phyloP scores from a whole-genome alignment of 2,888 invertebrate species.

The Diaphora mendica region DNA sequence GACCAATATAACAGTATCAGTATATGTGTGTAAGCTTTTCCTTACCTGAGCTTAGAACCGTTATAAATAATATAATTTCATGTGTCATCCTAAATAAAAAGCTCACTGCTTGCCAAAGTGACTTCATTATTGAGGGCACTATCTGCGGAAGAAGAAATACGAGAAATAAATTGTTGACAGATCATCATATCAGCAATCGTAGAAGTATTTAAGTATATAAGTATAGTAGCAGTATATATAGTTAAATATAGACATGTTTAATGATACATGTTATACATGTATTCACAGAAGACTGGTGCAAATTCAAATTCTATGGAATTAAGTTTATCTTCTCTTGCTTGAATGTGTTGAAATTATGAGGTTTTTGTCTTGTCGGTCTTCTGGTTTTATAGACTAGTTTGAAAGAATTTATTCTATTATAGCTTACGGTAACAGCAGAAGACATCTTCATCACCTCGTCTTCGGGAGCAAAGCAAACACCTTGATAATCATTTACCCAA shows the following conservation, averaged over 20 bases:
- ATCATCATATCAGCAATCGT: background rate
- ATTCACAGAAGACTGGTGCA: too few species aligned
- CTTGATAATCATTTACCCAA: slow-evolving; percentile 81
- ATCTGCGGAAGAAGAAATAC: slow-evolving; percentile 52
- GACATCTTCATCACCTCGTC: slow-evolving; percentile 39
- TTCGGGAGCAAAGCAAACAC: slow-evolving; percentile 71
- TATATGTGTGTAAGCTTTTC: background rate
- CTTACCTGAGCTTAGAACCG: slow-evolving; percentile 66
- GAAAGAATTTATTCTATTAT: too few species aligned
- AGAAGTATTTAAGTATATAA: background rate
- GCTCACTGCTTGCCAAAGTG: slow-evolving; percentile 63
- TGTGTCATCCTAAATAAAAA: slow-evolving; percentile 57
- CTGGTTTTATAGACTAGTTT: too few species aligned
- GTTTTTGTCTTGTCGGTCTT: too few species aligned
- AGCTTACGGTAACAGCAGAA: slow-evolving; percentile 61
- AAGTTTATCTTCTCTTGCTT: too few species aligned
- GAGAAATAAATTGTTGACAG: background rate
- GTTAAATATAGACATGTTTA: background rate
- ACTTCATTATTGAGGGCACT: slow-evolving; percentile 65
- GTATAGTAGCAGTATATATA: background rate
- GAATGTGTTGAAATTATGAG: too few species aligned
- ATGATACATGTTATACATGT: too few species aligned
- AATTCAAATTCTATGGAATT: too few species aligned
- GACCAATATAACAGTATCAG: background rate
- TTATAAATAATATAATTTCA: slow-evolving; percentile 60